Conservation (phyloP, 2,797 vertebrate genomes). For the Pagetopsis macropterus region DNA sequence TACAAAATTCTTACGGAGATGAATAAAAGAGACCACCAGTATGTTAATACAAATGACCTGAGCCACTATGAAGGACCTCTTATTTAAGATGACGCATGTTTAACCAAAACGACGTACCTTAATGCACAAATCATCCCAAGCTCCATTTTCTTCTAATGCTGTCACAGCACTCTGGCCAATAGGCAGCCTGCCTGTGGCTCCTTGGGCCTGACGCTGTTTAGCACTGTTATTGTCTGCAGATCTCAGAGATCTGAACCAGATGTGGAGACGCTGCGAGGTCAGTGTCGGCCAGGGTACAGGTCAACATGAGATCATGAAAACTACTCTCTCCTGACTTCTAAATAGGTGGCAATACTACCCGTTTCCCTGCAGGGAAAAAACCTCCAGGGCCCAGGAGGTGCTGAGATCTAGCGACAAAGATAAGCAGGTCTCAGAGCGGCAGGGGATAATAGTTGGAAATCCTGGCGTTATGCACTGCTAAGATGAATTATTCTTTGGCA, state of each 20-base stretch:
- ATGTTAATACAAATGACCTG: conserved; percentile 3
- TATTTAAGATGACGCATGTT: conserved; percentile 11
- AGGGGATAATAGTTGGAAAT: conserved; percentile 53
- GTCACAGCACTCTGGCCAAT: conserved; percentile 12
- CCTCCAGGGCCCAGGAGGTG: conserved; percentile 4
- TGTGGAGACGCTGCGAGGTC: conserved; percentile 61
- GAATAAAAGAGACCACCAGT: conserved; percentile 11
- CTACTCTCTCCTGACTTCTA: conserved; percentile 36
- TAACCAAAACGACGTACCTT: neutral
- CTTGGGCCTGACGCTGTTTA: conserved; percentile 33
- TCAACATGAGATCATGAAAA: conserved; percentile 53
- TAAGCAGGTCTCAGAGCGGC: conserved; percentile 30
- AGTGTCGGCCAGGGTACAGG: conserved; percentile 46
- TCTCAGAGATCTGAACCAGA: conserved; percentile 66
- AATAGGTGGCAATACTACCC: conserved; percentile 51
- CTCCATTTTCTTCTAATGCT: conserved; percentile 18
- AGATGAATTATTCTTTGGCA: conserved; percentile 58
- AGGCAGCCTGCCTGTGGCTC: conserved; percentile 10
- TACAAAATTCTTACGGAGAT: neutral
- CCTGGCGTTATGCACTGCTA: conserved; percentile 35
- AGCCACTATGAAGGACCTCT: conserved; percentile 8
- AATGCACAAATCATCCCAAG: conserved; percentile 7
- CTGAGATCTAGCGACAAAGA: conserved; percentile 37
- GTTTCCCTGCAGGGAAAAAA: conserved; percentile 22
- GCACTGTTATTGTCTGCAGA: conserved; percentile 45